Percentiles rank a stretch among this genome's conserved stretches.
phyloP scores from a whole-genome alignment of 2,113 vertebrate species.

The Martes martes region DNA sequence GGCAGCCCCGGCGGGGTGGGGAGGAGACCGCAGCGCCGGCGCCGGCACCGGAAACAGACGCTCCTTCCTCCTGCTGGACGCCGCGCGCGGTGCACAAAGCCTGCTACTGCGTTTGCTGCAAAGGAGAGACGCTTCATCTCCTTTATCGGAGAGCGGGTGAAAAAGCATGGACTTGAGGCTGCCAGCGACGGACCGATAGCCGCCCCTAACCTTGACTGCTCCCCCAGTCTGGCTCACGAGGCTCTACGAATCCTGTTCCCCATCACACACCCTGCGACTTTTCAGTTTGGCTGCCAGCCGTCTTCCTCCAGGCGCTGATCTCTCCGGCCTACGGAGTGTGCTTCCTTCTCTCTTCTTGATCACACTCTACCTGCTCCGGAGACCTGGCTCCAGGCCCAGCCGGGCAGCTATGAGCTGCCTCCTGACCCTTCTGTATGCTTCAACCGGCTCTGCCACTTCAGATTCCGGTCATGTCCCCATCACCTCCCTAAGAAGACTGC shows the following conservation, averaged over 20 bases:
- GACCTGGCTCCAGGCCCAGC: background rate
- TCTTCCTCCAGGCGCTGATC: background rate
- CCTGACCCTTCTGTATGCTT: background rate
- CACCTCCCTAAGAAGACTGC: background rate
- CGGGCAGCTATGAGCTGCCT: background rate
- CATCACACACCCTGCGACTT: background rate
- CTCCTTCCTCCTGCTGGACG: background rate
- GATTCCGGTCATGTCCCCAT: background rate
- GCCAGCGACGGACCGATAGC: rapidly evolving
- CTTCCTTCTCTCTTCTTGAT: background rate
- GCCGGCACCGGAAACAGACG: background rate
- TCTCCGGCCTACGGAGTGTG: background rate
- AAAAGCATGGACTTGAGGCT: background rate
- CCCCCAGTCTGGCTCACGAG: rapidly evolving
- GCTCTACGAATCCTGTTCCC: background rate
- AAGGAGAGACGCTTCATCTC: background rate
- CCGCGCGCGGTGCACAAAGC: background rate
- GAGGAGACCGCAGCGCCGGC: background rate
- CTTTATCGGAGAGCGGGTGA: background rate
- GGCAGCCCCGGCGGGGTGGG: background rate
- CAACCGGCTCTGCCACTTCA: background rate
- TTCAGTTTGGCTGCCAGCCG: too few species aligned
- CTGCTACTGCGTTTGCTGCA: background rate
- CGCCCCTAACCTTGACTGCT: background rate
- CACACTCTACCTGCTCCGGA: background rate